A percentile compares a stretch with the other conserved stretches of the same genome.
phyloP scores from a whole-genome alignment of 2,113 vertebrate species.

The Chroicocephalus ridibundus region DNA sequence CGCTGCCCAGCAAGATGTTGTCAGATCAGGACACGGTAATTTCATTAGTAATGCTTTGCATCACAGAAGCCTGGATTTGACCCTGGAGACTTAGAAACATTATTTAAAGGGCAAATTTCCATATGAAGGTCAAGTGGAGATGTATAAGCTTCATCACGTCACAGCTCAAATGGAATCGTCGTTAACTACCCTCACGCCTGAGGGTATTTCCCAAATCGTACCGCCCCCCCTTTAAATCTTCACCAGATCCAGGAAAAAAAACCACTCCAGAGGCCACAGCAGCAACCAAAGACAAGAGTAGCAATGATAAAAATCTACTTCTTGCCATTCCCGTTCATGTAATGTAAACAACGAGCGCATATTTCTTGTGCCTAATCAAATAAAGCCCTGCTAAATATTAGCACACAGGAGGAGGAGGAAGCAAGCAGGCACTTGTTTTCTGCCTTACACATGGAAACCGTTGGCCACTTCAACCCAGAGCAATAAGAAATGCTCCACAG shows the following conservation, averaged over 20 bases:
- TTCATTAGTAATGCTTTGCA: slow-evolving; percentile 13
- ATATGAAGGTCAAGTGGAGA: slow-evolving; percentile 10
- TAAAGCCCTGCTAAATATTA: background rate
- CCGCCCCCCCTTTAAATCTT: background rate
- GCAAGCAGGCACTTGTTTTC: background rate
- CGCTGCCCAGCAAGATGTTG: background rate
- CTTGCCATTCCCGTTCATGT: background rate
- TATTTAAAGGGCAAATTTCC: slow-evolving; percentile 2
- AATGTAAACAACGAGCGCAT: background rate
- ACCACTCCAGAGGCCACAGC: background rate
- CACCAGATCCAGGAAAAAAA: background rate
- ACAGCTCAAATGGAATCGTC: background rate
- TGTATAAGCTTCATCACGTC: background rate
- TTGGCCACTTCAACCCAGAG: background rate
- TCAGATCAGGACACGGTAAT: background rate
- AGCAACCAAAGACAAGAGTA: background rate
- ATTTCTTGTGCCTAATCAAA: background rate
- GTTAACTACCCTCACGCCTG: background rate
- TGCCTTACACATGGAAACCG: background rate
- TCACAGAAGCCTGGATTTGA: slow-evolving; percentile 13
- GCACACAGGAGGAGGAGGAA: background rate
- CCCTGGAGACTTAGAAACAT: slow-evolving; percentile 13
- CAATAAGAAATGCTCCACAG: background rate
- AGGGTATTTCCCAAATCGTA: background rate
- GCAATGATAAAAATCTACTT: background rate